Evolutionary conservation across 2,797 vertebrate species (phyloP).

Genomic region (Dromococcyx pavoninus): DNA sequence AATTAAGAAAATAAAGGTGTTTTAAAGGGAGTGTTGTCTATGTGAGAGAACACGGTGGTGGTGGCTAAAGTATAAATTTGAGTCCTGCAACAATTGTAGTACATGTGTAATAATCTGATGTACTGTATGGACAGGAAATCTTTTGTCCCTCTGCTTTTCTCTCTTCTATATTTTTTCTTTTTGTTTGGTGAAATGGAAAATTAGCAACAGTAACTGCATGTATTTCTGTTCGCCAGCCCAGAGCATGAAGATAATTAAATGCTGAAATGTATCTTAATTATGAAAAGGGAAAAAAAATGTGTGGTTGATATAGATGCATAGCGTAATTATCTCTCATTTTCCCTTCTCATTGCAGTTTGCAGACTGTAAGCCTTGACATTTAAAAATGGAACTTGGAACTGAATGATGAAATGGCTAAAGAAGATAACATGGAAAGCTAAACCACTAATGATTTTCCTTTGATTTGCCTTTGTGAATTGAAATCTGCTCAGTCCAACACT

Average conservation of each 20-base stretch:
- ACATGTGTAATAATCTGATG: too few relatives aligned
- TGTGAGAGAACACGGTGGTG: not conserved
- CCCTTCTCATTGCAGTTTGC: slow-evolving; percentile 46
- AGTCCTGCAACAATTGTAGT: not conserved
- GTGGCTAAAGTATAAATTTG: not conserved
- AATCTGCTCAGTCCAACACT: not conserved
- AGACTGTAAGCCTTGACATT: not conserved
- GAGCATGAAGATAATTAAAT: not conserved
- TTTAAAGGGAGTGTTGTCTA: not conserved
- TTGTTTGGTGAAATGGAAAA: not conserved
- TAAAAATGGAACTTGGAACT: not conserved
- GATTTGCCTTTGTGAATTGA: slow-evolving; percentile 2
- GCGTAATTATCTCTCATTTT: not conserved
- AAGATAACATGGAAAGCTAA: not conserved
- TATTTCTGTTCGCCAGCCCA: not conserved
- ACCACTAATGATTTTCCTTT: not conserved
- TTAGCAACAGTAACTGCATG: too few relatives aligned
- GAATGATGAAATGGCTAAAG: not conserved
- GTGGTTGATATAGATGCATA: not conserved
- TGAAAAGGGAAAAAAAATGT: not conserved
- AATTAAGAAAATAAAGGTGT: too few relatives aligned
- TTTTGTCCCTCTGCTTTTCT: not conserved
- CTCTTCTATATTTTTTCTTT: not conserved
- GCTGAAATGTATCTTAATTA: not conserved
- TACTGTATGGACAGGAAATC: not conserved